Evolutionary conservation across 1,140 invertebrate species (phyloP), one percentile per base, ranked within the genome.

Genomic region (Drosophila grimshawi): DNA sequence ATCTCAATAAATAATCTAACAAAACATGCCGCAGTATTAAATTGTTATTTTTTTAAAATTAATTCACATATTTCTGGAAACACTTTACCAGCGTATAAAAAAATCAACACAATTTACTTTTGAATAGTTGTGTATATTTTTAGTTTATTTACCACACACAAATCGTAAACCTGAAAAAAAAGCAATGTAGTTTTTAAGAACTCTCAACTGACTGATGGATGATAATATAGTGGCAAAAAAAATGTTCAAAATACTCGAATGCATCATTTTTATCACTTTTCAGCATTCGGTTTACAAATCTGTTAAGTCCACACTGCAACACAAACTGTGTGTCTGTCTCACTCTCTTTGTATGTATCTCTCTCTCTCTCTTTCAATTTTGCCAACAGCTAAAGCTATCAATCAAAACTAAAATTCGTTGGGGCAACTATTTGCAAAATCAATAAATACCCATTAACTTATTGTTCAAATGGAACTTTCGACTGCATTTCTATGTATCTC

Each of bases 371-470:
- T 10, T 11, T 41, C 70, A 60, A 60, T 27, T 8, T 7, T 32
- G 48, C 68, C 64, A 59, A 33, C 60, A 37, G 37, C 41, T 57
- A 51, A 6, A 70, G 67, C 83, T 68, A 86, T 86, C 82, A 88
- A 88, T 86, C 82, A 86, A 69, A 67, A 60, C 67, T 45, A 51
- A 72, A 82, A 88, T 68, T 74, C 48, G 74, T 59, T 75, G 43
- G 48, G 45, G 57, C 43, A 78, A 85, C 79, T 88, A 86, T 88
- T 82, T 79, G 46, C 72, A 72, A 86, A 86, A 86, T 86, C 82
- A 86, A 86, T 86, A 86, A 86, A 86, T 86, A 88, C 76, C 79
- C 82, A 79, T 79, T 82, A 86, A 86, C 71, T 86, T 75, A 63
- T 65, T 76, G 62, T 70, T 68, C 4, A 43, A 59, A 65, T 51